Conservation (phyloP, 2,888 invertebrate genomes). For the Aleiodes leptofemur region DNA sequence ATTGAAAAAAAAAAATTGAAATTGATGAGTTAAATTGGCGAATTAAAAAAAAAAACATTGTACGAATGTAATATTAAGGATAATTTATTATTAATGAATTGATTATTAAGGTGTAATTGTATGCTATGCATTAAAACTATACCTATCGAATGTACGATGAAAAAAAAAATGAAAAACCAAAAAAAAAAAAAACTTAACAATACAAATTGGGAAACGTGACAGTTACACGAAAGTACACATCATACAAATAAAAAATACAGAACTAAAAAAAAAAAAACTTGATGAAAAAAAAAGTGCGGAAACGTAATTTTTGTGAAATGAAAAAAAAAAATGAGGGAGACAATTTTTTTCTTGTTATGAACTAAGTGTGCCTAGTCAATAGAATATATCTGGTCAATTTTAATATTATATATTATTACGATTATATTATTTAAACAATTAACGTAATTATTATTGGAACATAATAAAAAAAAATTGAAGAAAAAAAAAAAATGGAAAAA, state of each 20-base stretch:
- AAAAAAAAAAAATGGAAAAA: neutral
- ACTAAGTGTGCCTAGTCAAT: slow-evolving; percentile 83
- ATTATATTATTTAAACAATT: slow-evolving; percentile 68
- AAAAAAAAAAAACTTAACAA: slow-evolving; percentile 34
- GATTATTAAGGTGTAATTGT: slow-evolving; percentile 58
- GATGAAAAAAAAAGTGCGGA: slow-evolving; percentile 14
- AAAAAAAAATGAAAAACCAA: slow-evolving; percentile 32
- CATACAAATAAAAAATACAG: slow-evolving; percentile 48
- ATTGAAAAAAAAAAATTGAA: slow-evolving; percentile 59
- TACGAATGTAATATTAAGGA: slow-evolving; percentile 53
- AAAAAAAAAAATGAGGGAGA: slow-evolving; percentile 55
- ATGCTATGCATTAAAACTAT: slow-evolving; percentile 61
- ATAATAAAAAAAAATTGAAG: slow-evolving; percentile 58
- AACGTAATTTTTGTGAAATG: slow-evolving; percentile 7
- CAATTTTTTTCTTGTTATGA: slow-evolving; percentile 79
- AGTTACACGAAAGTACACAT: slow-evolving; percentile 35
- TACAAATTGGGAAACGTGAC: slow-evolving; percentile 31
- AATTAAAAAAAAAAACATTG: slow-evolving; percentile 44
- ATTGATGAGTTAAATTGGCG: slow-evolving; percentile 42
- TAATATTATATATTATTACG: slow-evolving; percentile 73
- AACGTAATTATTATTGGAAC: slow-evolving; percentile 56
- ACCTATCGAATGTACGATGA: slow-evolving; percentile 46
- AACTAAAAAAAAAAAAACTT: slow-evolving; percentile 45
- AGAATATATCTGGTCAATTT: slow-evolving; percentile 80
- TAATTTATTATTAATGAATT: slow-evolving; percentile 58